phyloP scores from a whole-genome alignment of 2,113 vertebrate species.

The Mystacornis crossleyi region DNA sequence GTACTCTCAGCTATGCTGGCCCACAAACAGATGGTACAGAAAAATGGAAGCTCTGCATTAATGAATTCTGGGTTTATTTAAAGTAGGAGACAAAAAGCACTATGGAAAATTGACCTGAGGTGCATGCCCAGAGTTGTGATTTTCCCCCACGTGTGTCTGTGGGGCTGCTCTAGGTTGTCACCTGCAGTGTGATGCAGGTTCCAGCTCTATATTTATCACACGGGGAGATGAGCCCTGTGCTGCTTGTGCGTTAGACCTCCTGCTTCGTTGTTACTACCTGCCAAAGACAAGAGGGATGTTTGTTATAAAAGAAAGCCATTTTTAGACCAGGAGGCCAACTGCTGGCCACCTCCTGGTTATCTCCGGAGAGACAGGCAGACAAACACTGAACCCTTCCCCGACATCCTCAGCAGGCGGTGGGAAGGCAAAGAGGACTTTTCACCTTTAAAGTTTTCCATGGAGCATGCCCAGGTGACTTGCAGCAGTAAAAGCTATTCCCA shows the following conservation, averaged over 20 bases:
- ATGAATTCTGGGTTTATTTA: background rate
- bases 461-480: background rate
- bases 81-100: background rate
- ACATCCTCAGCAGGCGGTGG: rapidly evolving
- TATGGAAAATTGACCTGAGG: background rate
- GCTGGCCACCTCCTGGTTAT: rapidly evolving
- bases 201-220: background rate
- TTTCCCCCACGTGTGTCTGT: background rate
- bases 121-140: background rate
- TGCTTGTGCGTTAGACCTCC: background rate
- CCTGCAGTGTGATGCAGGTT: background rate
- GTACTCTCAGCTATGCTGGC: background rate
- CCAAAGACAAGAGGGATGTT: background rate
- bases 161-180: background rate
- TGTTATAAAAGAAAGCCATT: background rate
- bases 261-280: background rate
- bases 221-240: background rate
- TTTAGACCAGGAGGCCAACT: background rate
- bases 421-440: background rate
- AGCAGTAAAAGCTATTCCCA: background rate
- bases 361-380: rapidly evolving
- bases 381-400: rapidly evolving
- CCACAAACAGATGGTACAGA: background rate
- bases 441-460: background rate
- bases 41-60: background rate